phyloP scores from a whole-genome alignment of 2,797 vertebrate species.

The Cryptoblepharus egeriae region DNA sequence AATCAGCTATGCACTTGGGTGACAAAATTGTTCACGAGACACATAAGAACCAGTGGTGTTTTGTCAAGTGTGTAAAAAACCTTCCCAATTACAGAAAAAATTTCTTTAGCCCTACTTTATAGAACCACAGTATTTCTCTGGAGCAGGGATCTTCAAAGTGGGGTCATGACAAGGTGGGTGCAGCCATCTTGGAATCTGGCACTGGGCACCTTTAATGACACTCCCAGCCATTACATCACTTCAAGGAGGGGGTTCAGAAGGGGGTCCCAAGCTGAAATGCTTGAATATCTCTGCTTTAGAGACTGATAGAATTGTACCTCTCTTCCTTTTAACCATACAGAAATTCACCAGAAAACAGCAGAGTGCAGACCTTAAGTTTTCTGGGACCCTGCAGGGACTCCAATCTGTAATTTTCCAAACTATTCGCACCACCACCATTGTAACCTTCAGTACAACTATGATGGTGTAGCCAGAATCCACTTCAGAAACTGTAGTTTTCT shows the following conservation, averaged over 20 bases:
- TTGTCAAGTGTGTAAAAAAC: neutral
- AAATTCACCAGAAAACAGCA: neutral
- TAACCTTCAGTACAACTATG: neutral
- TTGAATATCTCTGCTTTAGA: neutral
- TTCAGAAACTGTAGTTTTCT: neutral
- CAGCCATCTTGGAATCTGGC: too few species aligned
- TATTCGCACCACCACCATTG: neutral
- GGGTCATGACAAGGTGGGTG: too few species aligned
- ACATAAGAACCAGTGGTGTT: neutral
- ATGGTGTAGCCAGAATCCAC: neutral
- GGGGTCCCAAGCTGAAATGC: too few species aligned
- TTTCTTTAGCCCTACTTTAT: constrained; percentile 1
- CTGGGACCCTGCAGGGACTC: neutral
- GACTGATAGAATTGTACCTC: neutral
- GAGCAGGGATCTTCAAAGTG: too few species aligned
- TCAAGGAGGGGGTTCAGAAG: too few species aligned
- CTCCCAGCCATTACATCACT: too few species aligned
- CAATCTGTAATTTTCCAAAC: neutral
- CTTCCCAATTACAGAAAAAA: neutral
- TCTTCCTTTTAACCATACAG: neutral
- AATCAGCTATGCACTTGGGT: neutral
- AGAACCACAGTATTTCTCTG: too few species aligned
- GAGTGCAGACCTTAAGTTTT: neutral
- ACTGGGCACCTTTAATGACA: too few species aligned
- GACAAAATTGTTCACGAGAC: neutral